Evolutionary conservation across 2,797 vertebrate genomes (phyloP).

Genomic region (Apogon talboti): DNA sequence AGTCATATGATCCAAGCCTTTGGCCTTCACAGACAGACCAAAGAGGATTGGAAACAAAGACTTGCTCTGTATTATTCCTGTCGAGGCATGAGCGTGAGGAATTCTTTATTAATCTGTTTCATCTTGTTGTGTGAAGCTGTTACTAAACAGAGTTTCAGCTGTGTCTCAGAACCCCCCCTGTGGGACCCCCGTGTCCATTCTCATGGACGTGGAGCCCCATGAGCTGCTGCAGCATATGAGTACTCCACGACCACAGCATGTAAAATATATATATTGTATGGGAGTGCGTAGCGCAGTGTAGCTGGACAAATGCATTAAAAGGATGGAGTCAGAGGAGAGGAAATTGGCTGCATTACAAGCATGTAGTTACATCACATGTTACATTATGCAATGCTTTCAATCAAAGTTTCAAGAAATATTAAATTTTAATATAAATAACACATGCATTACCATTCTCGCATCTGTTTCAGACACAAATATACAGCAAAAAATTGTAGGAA

Average conservation of each 20-base stretch:
- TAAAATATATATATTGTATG: not conserved
- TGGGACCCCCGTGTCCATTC: slow-evolving; percentile 47
- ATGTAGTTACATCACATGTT: not conserved
- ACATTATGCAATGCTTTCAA: not conserved
- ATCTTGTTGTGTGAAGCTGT: slow-evolving; percentile 47
- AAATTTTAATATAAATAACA: not conserved
- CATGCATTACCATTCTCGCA: not conserved
- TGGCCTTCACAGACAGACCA: slow-evolving; percentile 50
- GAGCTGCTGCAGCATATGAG: slow-evolving; percentile 35
- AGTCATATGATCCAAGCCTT: slow-evolving; percentile 68
- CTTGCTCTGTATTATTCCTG: slow-evolving; percentile 50
- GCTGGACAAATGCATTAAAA: slow-evolving; percentile 14
- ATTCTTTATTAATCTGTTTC: slow-evolving; percentile 58
- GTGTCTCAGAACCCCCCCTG: slow-evolving; percentile 45
- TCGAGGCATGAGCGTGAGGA: slow-evolving; percentile 52
- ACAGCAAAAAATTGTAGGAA: not conserved
- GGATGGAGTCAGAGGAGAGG: not conserved
- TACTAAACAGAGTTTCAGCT: slow-evolving; percentile 27
- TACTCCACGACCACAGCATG: slow-evolving; percentile 29
- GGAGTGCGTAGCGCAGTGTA: not conserved
- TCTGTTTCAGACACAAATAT: no score
- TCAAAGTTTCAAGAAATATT: not conserved
- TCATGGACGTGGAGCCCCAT: slow-evolving; percentile 35
- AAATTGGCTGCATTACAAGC: not conserved
- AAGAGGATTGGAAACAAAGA: slow-evolving; percentile 65